These are phyloP conservation scores for Gymnorhina tibicen DNA, from an alignment of 2,113 vertebrate species.

Conservation along the genomic window DNA sequence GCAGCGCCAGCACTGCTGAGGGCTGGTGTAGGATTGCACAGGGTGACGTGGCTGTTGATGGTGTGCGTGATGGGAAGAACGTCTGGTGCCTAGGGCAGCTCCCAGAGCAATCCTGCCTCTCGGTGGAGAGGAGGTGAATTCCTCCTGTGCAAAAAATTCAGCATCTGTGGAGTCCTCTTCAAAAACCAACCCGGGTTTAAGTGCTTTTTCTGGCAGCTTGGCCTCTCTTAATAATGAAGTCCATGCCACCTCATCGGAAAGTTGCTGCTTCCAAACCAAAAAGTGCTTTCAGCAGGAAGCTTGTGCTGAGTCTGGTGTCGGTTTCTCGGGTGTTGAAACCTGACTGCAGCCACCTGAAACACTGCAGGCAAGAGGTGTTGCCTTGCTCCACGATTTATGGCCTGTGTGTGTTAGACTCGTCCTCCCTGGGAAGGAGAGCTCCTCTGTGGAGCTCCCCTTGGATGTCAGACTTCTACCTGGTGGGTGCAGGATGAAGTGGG, in stretches of 20 bases:
- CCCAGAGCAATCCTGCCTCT: constrained; percentile 18
- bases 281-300: neutral
- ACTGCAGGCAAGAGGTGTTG: neutral
- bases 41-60: neutral
- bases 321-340: neutral
- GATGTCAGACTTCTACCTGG: neutral
- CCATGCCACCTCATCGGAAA: neutral
- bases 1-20: neutral
- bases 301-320: neutral
- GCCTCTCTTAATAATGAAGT: neutral
- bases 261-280: neutral
- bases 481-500: neutral
- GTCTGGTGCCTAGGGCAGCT: neutral
- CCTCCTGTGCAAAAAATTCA: neutral
- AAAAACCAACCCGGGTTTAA: neutral
- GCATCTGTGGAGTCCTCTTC: neutral
- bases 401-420: neutral
- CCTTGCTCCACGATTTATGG: neutral
- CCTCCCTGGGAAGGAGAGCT: neutral
- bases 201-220: neutral
- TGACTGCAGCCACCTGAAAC: neutral
- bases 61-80: neutral
- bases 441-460: neutral
- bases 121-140: neutral
- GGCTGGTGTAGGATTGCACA: neutral